Evolutionary conservation across 2,797 vertebrate species (phyloP), one percentile per base, ranked within the genome.

Genomic region (Molossus alvarezi): DNA sequence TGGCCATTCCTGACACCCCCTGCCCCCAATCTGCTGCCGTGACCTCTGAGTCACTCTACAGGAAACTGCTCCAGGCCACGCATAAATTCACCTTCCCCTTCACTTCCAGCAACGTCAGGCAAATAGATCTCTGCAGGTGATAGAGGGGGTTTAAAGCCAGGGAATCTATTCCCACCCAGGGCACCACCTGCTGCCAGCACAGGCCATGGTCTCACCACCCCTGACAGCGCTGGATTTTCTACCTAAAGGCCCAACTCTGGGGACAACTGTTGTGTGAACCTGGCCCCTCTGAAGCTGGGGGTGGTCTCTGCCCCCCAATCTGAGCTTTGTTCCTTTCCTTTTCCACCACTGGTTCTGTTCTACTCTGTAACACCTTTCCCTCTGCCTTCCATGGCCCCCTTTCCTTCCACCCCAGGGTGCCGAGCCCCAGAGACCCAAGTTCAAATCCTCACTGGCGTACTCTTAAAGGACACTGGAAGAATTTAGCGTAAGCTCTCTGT

Each of bases 91-190:
- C 88, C 60, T 41, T 86, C 77, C 77, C 0, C 2, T 69, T 80
- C 60, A 72, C 41, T 17, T 80, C 79, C 53, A 58, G 82, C 88
- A 94, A 86, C 77, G 90, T 90, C 72, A 95, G 92, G 72, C 91
- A 88, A 29, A 89, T 87, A 84, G 58, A 60, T 80, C 80, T 88
- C 92, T 85, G 58, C 33, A 67, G 64, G 58, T 80, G 71, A 77
- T 14, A 51, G 29, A 48, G 18, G 33, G 29, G 37, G 17, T 41
- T 57, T 67, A 76, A 79, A 76, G 75, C 73, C 29, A 2, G 65
- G 67, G 55, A 62, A 29, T 64, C 53, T 57, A 1, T 57, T 58
- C 51, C 81, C 37, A 67, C 21, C 33, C 5, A 0, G 25, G 69
- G 55, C 20, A 18, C 64, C 1, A 4, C 81, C 69, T 48, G 14